Evolutionary conservation across 2,113 vertebrate genomes (phyloP).

Genomic region (Phocoena sinus): DNA sequence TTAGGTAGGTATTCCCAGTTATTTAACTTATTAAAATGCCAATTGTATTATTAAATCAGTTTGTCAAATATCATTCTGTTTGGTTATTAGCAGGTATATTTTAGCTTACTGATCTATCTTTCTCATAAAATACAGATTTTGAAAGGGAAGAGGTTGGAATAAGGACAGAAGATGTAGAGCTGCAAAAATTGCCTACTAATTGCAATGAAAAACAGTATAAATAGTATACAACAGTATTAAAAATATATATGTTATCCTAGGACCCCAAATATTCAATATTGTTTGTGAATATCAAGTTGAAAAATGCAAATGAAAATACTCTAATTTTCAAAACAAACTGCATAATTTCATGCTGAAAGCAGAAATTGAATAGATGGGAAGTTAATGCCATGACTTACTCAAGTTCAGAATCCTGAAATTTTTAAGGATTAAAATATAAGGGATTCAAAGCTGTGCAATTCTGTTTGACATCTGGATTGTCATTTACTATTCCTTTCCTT

Average conservation of each 20-base stretch:
- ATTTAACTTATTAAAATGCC: conserved; percentile 38
- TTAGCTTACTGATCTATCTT: not conserved
- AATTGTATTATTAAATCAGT: not conserved
- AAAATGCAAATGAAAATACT: conserved; percentile 39
- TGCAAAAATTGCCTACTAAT: conserved; percentile 18
- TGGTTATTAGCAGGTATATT: not conserved
- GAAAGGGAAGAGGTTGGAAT: not conserved
- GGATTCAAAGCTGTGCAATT: conserved; percentile 32
- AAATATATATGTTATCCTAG: not conserved
- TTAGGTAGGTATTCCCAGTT: not conserved
- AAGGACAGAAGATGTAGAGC: not conserved
- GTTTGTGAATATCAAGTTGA: not conserved
- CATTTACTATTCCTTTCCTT: conserved; percentile 47
- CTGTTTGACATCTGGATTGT: conserved; percentile 50
- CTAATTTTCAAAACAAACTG: conserved; percentile 45
- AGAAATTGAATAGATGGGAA: conserved; percentile 52
- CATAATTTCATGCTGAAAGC: conserved; percentile 49
- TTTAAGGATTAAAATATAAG: conserved; percentile 59
- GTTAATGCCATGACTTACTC: not conserved
- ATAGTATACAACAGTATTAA: not conserved
- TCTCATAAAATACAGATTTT: not conserved
- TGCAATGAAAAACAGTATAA: not conserved
- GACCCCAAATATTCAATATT: conserved; percentile 3
- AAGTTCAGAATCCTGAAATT: conserved; percentile 51
- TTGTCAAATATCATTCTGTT: not conserved